Evolutionary conservation across 2,797 vertebrate species (phyloP), one percentile per base, ranked within the genome.

Genomic region (Tympanoctomys barrerae): DNA sequence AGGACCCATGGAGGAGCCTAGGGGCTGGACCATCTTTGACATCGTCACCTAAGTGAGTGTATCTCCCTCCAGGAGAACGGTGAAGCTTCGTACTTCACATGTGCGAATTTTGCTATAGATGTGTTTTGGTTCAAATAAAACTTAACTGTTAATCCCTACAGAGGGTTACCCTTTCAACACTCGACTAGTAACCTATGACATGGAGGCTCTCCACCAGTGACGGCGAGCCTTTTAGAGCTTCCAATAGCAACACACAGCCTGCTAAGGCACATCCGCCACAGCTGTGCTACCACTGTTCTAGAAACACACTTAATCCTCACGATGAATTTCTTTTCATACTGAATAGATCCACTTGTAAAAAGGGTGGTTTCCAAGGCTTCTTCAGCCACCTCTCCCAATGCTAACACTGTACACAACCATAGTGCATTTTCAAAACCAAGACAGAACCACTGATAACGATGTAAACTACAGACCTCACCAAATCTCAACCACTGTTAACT

Each of bases 331-430:
- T 66, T 84, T 62, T 86, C 79, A 87, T 73, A 66, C 49, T 64
- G 64, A 93, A 68, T 71, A 87, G 90, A 70, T 36, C 81, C 80
- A 89, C 13, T 33, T 81, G 10, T 93, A 66, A 78, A 93, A 77
- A 33, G 2, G 57, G 31, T 61, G 82, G 28, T 82, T 78, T 85
- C 80, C 33, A 61, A 10, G n/a, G 3, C 33, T 52, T 16, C 26
- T 77, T 75, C 28, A 62, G 52, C 39, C 73, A 59, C 31, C 57
- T 91, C 82, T 91, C 36, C 42, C 81, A 89, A 8, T 31, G 21
- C 24, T 36, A 71, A 70, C 26, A 52, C 12, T 24, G 68, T 75
- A 88, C 2, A 68, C 62, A 87, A 84, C 19, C 13, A 42, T 0
- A 62, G 77, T 14, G 52, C 24, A 64, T 36, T 66, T 83, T 87